A percentile compares a stretch with the other conserved stretches of the same genome.
These are phyloP conservation scores for Scarus forsteni DNA, from an alignment of 2,797 vertebrate species.

Conservation along the genomic window DNA sequence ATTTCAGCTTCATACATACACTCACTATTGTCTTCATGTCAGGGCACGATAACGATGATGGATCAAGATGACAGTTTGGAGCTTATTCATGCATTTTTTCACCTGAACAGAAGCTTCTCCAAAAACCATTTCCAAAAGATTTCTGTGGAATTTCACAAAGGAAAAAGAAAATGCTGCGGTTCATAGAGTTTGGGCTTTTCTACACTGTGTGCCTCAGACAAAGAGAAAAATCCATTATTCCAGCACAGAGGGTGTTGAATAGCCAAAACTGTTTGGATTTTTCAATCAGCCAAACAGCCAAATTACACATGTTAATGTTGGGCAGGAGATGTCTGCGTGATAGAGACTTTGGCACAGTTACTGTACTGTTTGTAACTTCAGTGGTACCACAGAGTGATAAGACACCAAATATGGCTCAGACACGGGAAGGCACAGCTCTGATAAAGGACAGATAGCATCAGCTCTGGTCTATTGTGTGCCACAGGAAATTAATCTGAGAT, in stretches of 20 bases:
- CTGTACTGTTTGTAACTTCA: conserved; percentile 44
- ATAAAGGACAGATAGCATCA: conserved; percentile 68
- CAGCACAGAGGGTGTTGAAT: neutral
- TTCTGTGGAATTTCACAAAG: neutral
- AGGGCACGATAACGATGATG: conserved; percentile 10
- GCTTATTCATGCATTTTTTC: neutral
- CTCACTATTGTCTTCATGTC: conserved; percentile 2
- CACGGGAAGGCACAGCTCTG: conserved; percentile 57
- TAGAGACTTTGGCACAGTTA: conserved; percentile 36
- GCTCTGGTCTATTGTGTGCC: conserved; percentile 57
- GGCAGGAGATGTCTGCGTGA: conserved; percentile 55
- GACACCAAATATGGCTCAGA: conserved; percentile 53
- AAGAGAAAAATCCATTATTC: neutral
- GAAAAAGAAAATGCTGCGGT: neutral
- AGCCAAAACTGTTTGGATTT: conserved; percentile 1
- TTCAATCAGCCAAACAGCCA: conserved; percentile 33
- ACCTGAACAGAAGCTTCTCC: neutral
- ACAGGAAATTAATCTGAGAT: conserved; percentile 75
- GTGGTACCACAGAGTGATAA: conserved; percentile 35
- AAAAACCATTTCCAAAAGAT: conserved; percentile 1
- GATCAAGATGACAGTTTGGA: neutral
- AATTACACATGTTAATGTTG: conserved; percentile 27
- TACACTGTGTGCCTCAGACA: neutral
- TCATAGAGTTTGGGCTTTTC: neutral
- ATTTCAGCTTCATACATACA: conserved; percentile 5